A percentile compares a stretch with the other conserved stretches of the same genome.
phyloP scores from a whole-genome alignment of 2,888 invertebrate species.

The Nesidiocoris tenuis region DNA sequence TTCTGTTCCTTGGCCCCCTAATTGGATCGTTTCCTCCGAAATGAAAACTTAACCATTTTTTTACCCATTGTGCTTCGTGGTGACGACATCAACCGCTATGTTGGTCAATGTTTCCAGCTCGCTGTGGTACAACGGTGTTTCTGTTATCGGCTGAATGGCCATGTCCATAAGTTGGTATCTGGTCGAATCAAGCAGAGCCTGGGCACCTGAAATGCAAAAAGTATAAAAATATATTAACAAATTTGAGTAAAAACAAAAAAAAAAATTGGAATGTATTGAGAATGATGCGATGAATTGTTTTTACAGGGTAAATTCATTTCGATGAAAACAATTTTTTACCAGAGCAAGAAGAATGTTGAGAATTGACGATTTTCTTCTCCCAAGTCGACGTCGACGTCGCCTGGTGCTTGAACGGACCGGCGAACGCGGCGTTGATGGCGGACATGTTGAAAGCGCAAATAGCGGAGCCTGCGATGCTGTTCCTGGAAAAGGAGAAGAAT shows the following conservation, averaged over 20 bases:
- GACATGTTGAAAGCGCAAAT: conserved; percentile 87
- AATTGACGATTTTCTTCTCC: conserved; percentile 59
- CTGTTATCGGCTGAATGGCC: conserved; percentile 73
- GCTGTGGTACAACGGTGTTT: conserved; percentile 68
- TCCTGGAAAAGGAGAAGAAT: conserved; percentile 59
- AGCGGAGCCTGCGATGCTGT: conserved; percentile 87
- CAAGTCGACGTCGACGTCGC: conserved; percentile 73
- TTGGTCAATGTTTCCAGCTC: conserved; percentile 70
- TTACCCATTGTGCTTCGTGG: conserved; percentile 66
- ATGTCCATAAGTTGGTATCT: conserved; percentile 85
- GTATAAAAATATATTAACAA: not conserved
- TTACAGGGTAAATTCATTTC: no score
- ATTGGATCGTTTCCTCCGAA: no score
- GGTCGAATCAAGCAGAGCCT: conserved; percentile 54
- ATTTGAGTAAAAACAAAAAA: no score
- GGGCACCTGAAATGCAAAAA: conserved; percentile 48
- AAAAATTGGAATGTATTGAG: no score
- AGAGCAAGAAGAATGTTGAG: conserved; percentile 44
- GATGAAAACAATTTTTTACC: no score
- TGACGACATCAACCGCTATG: conserved; percentile 78
- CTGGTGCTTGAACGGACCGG: conserved; percentile 84
- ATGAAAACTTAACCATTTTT: conserved; percentile 57
- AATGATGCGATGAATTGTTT: no score
- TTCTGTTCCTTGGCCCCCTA: no score
- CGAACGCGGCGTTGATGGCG: conserved; percentile 75